A percentile compares a stretch with the other conserved stretches of the same genome.
phyloP scores from a whole-genome alignment of 2,888 invertebrate genomes.

The Aleiodes testaceus region DNA sequence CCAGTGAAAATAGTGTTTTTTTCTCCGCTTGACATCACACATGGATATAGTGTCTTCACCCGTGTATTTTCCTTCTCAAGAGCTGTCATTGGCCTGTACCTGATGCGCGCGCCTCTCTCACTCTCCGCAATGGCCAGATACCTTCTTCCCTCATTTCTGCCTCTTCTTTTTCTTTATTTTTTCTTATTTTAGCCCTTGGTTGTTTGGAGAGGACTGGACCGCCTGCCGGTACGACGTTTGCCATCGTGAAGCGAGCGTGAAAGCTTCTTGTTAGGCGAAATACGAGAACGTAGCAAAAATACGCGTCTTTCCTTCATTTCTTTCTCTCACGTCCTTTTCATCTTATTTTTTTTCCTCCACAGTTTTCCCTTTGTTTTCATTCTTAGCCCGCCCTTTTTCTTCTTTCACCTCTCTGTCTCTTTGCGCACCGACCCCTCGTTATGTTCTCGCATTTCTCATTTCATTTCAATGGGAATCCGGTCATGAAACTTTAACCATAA shows the following conservation, averaged over 20 bases:
- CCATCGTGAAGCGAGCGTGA: conserved; percentile 54
- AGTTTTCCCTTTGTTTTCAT: conserved; percentile 21
- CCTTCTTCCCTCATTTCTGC: conserved; percentile 23
- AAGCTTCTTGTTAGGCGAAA: conserved; percentile 55
- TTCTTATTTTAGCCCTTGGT: conserved; percentile 9
- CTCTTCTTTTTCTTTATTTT: conserved; percentile 34
- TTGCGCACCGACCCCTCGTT: conserved; percentile 34
- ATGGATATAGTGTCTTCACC: not conserved
- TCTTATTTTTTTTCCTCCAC: conserved; percentile 17
- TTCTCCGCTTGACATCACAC: not conserved
- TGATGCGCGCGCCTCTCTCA: conserved; percentile 6
- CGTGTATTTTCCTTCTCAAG: not conserved
- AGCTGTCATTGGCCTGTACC: conserved; percentile 8
- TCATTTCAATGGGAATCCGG: conserved; percentile 16
- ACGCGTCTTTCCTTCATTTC: conserved; percentile 18
- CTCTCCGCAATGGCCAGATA: too few relatives aligned
- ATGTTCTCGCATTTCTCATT: conserved; percentile 1
- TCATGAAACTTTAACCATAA: conserved; percentile 21
- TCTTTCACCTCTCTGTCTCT: conserved; percentile 22
- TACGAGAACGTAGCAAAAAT: conserved; percentile 47
- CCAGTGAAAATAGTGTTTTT: not conserved
- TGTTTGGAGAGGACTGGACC: conserved; percentile 54
- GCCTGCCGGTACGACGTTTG: conserved; percentile 46
- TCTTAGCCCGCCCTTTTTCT: conserved; percentile 15
- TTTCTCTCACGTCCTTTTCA: conserved; percentile 32